Conservation (phyloP, 1,140 invertebrate genomes). For the Drosophila nannoptera region DNA sequence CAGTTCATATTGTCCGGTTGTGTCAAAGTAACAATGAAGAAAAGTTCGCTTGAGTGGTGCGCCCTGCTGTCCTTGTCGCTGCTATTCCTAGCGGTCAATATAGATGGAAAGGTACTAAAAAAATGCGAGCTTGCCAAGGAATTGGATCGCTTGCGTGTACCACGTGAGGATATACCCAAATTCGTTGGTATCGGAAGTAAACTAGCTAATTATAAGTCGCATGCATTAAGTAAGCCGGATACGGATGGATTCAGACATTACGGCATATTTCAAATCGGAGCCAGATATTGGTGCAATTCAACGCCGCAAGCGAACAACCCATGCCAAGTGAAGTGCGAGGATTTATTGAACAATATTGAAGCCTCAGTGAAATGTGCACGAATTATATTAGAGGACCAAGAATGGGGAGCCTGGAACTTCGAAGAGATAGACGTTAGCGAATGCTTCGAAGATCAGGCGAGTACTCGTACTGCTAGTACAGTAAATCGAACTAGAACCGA, state of each 20-base stretch:
- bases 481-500: neutral
- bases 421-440: neutral
- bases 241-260: neutral
- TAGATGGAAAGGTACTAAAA: neutral
- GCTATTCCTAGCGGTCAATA: neutral
- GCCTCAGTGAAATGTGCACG: neutral
- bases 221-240: neutral
- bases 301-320: accelerated
- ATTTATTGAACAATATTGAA: neutral
- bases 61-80: neutral
- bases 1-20: no score
- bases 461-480: no score
- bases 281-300: conserved; percentile 1
- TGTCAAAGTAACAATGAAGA: neutral
- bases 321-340: neutral
- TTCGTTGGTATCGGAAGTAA: neutral
- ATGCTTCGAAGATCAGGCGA: neutral
- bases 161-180: neutral
- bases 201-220: neutral
- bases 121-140: neutral
- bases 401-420: neutral
- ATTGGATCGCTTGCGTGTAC: neutral
- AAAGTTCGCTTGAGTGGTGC: neutral
- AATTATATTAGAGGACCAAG: neutral
- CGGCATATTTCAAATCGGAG: conserved; percentile 9